Percentiles rank a stretch among this genome's conserved stretches.
phyloP scores from a whole-genome alignment of 2,113 vertebrate species.

The Mus pahari region DNA sequence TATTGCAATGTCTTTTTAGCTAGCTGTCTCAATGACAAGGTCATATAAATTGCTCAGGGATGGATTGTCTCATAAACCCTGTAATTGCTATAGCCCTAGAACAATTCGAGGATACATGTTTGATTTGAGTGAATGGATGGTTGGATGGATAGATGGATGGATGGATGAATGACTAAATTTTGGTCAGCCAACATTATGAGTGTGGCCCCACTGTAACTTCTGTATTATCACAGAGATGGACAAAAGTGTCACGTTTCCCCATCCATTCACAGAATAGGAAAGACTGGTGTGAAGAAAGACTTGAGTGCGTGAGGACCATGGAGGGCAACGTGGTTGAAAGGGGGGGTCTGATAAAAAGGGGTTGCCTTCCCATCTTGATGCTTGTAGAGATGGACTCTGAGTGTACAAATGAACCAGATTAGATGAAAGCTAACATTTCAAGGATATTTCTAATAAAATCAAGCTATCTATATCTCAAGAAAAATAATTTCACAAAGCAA shows the following conservation, averaged over 20 bases:
- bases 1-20: not conserved
- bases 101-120: not conserved
- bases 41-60: not conserved
- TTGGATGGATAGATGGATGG: too few relatives aligned
- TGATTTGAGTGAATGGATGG: not conserved
- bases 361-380: not conserved
- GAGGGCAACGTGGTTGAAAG: not conserved
- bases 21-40: not conserved
- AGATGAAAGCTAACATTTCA: not conserved
- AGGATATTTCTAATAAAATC: not conserved
- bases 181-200: not conserved
- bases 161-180: not conserved
- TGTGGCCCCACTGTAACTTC: not conserved
- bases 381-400: not conserved
- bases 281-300: not conserved
- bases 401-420: not conserved
- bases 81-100: not conserved
- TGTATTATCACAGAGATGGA: not conserved
- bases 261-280: not conserved
- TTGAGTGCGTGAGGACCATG: not conserved
- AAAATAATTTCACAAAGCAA: conserved; percentile 6
- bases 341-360: not conserved
- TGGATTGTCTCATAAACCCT: not conserved
- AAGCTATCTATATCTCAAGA: not conserved
- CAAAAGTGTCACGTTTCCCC: not conserved